Conservation (phyloP, 1,140 invertebrate species). For the Nylanderia fulva region DNA sequence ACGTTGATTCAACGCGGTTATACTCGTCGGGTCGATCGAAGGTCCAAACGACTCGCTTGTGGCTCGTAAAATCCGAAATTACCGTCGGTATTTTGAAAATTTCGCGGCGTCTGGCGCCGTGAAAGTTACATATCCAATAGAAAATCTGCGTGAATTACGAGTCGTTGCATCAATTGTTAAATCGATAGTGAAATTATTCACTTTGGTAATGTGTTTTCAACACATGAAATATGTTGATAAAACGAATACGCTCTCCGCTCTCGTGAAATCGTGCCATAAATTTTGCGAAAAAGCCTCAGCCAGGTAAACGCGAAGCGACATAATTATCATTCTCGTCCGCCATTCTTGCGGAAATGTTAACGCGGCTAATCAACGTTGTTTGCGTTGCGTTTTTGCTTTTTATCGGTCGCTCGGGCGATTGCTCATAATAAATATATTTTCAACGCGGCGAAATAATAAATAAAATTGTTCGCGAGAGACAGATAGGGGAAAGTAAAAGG, state of each 20-base stretch:
- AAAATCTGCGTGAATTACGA: not conserved
- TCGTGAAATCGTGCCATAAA: constrained; percentile 52
- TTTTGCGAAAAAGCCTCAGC: constrained; percentile 34
- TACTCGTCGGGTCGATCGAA: not conserved
- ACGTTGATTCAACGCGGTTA: constrained; percentile 25
- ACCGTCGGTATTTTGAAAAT: constrained; percentile 39
- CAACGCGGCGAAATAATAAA: constrained; percentile 64
- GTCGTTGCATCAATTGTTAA: constrained; percentile 1
- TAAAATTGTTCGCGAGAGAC: constrained; percentile 35
- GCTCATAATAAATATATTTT: constrained; percentile 74
- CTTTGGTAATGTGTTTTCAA: not conserved
- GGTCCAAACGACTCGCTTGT: constrained; percentile 42
- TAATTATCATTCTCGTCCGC: constrained; percentile 72
- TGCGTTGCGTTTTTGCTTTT: constrained; percentile 61
- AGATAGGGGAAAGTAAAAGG: constrained; percentile 24
- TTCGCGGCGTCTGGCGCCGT: constrained; percentile 1
- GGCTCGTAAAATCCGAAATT: constrained; percentile 55
- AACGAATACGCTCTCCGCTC: not conserved
- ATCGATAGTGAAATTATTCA: constrained; percentile 1
- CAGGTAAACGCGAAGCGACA: constrained; percentile 57
- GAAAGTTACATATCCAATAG: constrained; percentile 2
- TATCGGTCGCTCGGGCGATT: constrained; percentile 60
- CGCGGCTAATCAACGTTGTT: constrained; percentile 58
- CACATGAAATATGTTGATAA: not conserved
- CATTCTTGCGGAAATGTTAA: constrained; percentile 35